Evolutionary conservation across 2,113 vertebrate genomes (phyloP).

Genomic region (Archocentrus centrarchus): DNA sequence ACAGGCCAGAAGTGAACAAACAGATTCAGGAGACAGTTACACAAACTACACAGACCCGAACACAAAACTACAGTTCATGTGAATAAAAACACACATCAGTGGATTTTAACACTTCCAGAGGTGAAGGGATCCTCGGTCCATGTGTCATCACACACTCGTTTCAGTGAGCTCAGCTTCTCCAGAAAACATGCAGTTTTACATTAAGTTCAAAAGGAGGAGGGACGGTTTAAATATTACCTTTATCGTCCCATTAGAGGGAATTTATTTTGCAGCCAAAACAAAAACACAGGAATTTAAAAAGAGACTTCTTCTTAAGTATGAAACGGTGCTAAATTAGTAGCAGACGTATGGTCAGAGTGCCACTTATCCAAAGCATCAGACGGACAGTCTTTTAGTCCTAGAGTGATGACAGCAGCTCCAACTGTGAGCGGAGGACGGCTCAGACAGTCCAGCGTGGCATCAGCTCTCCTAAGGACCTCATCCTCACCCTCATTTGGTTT

Average conservation of each 20-base stretch:
- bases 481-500: neutral
- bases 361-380: neutral
- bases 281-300: neutral
- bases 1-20: fast-evolving
- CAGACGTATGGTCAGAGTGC: neutral
- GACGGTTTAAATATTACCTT: no score
- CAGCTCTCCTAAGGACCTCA: neutral
- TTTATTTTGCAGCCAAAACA: no score
- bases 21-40: neutral
- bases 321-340: fast-evolving
- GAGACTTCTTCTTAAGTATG: neutral
- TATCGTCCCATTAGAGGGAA: no score
- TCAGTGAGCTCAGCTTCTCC: neutral
- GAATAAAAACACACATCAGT: neutral
- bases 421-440: neutral
- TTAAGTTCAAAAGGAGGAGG: neutral
- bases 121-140: neutral
- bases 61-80: neutral
- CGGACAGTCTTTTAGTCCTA: neutral
- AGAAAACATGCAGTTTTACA: neutral
- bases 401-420: fast-evolving
- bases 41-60: neutral
- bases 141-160: neutral
- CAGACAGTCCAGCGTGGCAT: neutral
- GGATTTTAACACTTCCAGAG: neutral